A percentile compares a stretch with the other conserved stretches of the same genome.
Evolutionary conservation across 2,888 invertebrate genomes (phyloP).

Genomic region (Hedya salicella): DNA sequence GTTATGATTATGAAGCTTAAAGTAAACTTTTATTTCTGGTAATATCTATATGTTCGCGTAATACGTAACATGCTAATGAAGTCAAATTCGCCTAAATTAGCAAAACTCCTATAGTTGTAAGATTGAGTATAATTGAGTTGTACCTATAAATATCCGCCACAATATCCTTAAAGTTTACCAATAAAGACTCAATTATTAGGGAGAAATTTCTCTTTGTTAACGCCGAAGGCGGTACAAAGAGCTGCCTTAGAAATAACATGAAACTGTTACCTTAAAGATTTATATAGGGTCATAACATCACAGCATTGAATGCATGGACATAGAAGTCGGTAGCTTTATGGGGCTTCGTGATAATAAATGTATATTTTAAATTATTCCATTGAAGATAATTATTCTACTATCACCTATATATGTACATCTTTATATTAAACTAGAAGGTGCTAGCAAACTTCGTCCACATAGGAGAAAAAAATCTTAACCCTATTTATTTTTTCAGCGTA

Average conservation of each 20-base stretch:
- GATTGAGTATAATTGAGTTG: slow-evolving; percentile 28
- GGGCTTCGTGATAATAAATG: slow-evolving; percentile 11
- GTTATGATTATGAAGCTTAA: too few relatives aligned
- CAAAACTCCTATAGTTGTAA: slow-evolving; percentile 7
- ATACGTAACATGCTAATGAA: neutral
- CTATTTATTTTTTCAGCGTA: too few relatives aligned
- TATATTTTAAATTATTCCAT: neutral
- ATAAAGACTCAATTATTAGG: slow-evolving; percentile 32
- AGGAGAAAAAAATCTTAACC: too few relatives aligned
- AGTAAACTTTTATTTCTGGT: too few relatives aligned
- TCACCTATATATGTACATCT: neutral
- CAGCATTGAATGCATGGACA: slow-evolving; percentile 23
- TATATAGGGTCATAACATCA: slow-evolving; percentile 31
- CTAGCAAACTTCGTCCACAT: too few relatives aligned
- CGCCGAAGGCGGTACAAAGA: slow-evolving; percentile 15
- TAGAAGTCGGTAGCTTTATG: slow-evolving; percentile 21
- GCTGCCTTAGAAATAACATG: slow-evolving; percentile 19
- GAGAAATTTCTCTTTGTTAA: slow-evolving; percentile 21
- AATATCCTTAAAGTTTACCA: slow-evolving; percentile 16
- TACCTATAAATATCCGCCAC: slow-evolving; percentile 9
- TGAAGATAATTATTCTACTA: too few relatives aligned
- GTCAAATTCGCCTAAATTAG: slow-evolving; percentile 7
- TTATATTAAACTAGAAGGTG: too few relatives aligned
- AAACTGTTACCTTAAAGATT: slow-evolving; percentile 27
- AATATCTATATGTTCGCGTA: neutral